Evolutionary conservation across 2,797 vertebrate species (phyloP).

Genomic region (Distichodus sexfasciatus): DNA sequence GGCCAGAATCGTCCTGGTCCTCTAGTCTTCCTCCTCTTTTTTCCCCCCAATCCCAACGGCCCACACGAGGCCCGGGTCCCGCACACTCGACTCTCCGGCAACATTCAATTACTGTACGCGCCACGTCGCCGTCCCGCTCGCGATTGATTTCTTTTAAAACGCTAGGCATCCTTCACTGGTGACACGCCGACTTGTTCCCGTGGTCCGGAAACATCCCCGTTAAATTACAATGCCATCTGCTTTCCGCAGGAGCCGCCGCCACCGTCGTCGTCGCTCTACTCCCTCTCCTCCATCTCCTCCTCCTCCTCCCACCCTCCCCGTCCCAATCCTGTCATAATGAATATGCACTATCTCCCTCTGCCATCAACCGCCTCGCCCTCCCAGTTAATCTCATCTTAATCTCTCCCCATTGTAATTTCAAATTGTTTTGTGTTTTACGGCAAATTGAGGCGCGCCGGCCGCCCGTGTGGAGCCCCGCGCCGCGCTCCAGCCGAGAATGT

Average conservation of each 20-base stretch:
- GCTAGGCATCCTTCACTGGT: conserved; percentile 77
- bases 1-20: not conserved
- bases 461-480: conserved; percentile 53
- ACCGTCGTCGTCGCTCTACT: conserved; percentile 56
- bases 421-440: conserved; percentile 80
- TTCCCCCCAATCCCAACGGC: not conserved
- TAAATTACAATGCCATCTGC: conserved; percentile 85
- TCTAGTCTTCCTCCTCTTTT: no score
- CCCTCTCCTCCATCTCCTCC: conserved; percentile 52
- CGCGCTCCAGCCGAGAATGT: conserved; percentile 48
- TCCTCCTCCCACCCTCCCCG: conserved; percentile 52
- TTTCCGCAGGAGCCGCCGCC: conserved; percentile 65
- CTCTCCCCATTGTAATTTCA: conserved; percentile 78
- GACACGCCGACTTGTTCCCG: conserved; percentile 76
- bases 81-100: conserved; percentile 68
- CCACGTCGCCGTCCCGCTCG: conserved; percentile 68
- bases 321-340: conserved; percentile 60
- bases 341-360: conserved; percentile 66
- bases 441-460: conserved; percentile 68
- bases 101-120: conserved; percentile 84
- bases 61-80: not conserved
- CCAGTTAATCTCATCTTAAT: conserved; percentile 77
- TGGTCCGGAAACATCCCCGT: conserved; percentile 77
- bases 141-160: conserved; percentile 81
- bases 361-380: conserved; percentile 60